phyloP scores from a whole-genome alignment of 1,140 invertebrate genomes.

The Bradysia coprophila region DNA sequence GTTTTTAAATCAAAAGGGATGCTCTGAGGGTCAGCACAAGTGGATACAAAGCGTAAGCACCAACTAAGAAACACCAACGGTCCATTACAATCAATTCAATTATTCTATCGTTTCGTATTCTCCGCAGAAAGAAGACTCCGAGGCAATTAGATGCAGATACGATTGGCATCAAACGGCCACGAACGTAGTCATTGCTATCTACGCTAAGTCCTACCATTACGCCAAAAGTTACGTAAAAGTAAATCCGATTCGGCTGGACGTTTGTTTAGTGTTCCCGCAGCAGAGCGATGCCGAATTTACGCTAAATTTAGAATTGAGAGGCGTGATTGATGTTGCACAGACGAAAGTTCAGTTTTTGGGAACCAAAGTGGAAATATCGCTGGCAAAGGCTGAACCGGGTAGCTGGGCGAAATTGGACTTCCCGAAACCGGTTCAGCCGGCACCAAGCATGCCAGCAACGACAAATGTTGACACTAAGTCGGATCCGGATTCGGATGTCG shows the following conservation, averaged over 20 bases:
- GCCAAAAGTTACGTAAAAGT: constrained; percentile 52
- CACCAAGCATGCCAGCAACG: constrained; percentile 5
- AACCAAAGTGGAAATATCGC: constrained; percentile 90
- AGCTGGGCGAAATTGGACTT: constrained; percentile 65
- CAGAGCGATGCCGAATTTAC: constrained; percentile 53
- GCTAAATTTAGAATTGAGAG: constrained; percentile 63
- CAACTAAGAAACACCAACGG: too few relatives aligned
- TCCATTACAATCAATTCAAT: neutral
- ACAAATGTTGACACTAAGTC: constrained; percentile 18
- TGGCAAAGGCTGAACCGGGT: constrained; percentile 70
- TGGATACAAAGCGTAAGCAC: constrained; percentile 67
- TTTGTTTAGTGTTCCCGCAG: constrained; percentile 62
- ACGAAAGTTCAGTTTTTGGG: constrained; percentile 63
- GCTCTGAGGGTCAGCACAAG: constrained; percentile 60
- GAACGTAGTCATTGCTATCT: constrained; percentile 69
- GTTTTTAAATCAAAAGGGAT: constrained; percentile 80
- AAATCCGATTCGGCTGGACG: constrained; percentile 65
- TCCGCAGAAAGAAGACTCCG: constrained; percentile 11
- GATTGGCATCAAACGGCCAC: constrained; percentile 86
- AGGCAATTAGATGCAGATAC: constrained; percentile 61
- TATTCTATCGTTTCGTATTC: neutral
- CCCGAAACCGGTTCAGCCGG: constrained; percentile 15
- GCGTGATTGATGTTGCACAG: constrained; percentile 52
- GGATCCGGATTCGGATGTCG: constrained; percentile 13
- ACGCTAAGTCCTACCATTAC: constrained; percentile 79